Base-by-base conservation (phyloP, 1,140 invertebrate genomes). In the Drosophila arizonae region DNA sequence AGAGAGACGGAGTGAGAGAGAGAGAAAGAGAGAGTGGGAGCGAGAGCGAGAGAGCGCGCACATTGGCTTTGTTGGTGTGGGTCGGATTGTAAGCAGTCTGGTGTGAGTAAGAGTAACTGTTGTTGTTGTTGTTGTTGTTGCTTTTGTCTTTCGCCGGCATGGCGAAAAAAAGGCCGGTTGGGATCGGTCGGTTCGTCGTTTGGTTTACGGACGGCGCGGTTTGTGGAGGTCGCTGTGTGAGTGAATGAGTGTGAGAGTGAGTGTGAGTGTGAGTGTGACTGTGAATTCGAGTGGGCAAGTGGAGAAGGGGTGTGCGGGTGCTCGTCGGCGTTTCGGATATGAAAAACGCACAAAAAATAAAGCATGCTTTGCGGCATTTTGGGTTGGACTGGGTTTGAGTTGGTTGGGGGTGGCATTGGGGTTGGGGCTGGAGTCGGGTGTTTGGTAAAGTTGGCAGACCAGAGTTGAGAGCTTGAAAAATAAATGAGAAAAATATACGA, bases 251-350 rank as follows among this genome's bases (percentile, higher is more conserved):
- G 2, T 33, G 33, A 33, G 33, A 10, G 33, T 33, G 33, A 33
- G 33, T 33, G 33, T 33, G 33, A 33, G 33, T 33, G 33, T 33
- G 30, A 8, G 30, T 33, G 30, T 33, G 33, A 33, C 5, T 33
- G 33, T 33, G 33, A 33, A 9, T 9, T 8, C 2, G 33, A 33
- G 33, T 33, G 33, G 9, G 33, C 15, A 17, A 46, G 43, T 39
- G 13, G 71, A n/a, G 15, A n/a, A 4, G 17, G 48, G 60, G 26
- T 36, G 30, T 21, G 39, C 28, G 73, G 73, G 52, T 48, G 65
- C 48, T 80, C 81, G 88, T 90, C 88, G 88, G 80, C 88, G 82
- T 90, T 90, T 90, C 88, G 88, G 88, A 90, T 88, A 90, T 90
- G 79, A 90, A 90, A 90, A 90, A 87, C 71, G 77, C 85, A 84